Evolutionary conservation across 2,888 invertebrate species (phyloP), one percentile per base, ranked within the genome.

Genomic region (Anticlea derivata): DNA sequence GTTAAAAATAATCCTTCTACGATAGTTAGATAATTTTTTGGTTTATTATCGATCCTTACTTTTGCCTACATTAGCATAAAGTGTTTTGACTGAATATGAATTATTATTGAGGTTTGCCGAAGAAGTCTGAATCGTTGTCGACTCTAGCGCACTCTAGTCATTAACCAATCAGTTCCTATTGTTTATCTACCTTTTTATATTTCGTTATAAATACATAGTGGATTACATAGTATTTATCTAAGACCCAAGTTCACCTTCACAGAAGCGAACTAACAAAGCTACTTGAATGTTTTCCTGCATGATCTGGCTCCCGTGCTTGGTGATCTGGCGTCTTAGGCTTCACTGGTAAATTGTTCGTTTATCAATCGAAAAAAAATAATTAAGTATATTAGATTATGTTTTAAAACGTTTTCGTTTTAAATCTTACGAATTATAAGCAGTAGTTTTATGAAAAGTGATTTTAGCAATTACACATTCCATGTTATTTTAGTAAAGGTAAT

Each of bases 51-150:
- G 37, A 43, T 56, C 20, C 33, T 52, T 49, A 35, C 7, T 53
- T 61, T 56, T 41, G 48, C 60, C 37, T 52, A 55, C 38, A 66
- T 66, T 73, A 76, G 72, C 73, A 67, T 73, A 65, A 73, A 63
- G 61, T 68, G 58, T 76, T 75, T 78, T 70, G 85, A 85, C 84
- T 83, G 85, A 80, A 63, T 58, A 62, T 60, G 54, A 40, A 70
- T 68, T 67, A 65, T 77, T 75, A 69, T 69, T 76, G 69, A 72
- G 60, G 65, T 73, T 75, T 73, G 77, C 78, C 79, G 78, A 78
- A 78, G 57, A 80, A 80, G 81, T 80, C 83, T 79, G 76, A 79
- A 68, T 61, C 58, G 66, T 58, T 65, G 62, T 63, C 65, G 64
- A 70, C 52, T 71, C 66, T 73, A 73, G 70, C 71, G 66, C 63